These are phyloP conservation scores for Ascaphus truei DNA, from an alignment of 2,113 vertebrate species.

Conservation along the genomic window DNA sequence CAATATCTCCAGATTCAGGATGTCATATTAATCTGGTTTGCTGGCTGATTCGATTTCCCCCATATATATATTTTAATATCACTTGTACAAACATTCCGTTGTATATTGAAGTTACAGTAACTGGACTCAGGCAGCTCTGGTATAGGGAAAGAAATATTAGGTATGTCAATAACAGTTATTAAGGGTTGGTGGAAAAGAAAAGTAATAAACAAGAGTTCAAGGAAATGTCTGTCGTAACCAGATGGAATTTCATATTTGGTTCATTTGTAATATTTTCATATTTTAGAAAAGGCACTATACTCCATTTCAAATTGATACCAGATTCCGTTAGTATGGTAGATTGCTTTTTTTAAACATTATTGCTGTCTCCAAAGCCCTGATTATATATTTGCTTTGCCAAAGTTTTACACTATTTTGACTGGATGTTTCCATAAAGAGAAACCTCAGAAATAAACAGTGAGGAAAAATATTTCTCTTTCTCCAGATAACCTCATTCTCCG, in stretches of 20 bases:
- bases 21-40: slow-evolving; percentile 32
- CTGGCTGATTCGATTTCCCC: slow-evolving; percentile 28
- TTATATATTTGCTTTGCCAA: slow-evolving; percentile 17
- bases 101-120: slow-evolving; percentile 35
- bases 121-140: slow-evolving; percentile 19
- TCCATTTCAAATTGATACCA: slow-evolving; percentile 27
- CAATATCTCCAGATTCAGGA: slow-evolving; percentile 29
- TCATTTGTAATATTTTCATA: slow-evolving; percentile 32
- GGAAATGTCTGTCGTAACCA: slow-evolving; percentile 29
- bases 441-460: background rate
- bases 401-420: slow-evolving; percentile 17
- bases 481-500: background rate
- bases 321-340: slow-evolving; percentile 23
- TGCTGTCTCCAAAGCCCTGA: slow-evolving; percentile 25
- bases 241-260: slow-evolving; percentile 32
- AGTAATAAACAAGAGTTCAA: slow-evolving; percentile 33
- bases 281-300: background rate
- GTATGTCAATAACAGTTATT: slow-evolving; percentile 36
- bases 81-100: slow-evolving; percentile 23
- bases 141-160: slow-evolving; percentile 26
- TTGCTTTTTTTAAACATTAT: slow-evolving; percentile 12
- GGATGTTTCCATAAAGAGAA: slow-evolving; percentile 27
- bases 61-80: slow-evolving; percentile 36
- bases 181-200: slow-evolving; percentile 31
- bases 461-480: slow-evolving; percentile 10